These are phyloP conservation scores for Rhynchophorus ferrugineus DNA, from an alignment of 1,140 invertebrate species.

Conservation along the genomic window DNA sequence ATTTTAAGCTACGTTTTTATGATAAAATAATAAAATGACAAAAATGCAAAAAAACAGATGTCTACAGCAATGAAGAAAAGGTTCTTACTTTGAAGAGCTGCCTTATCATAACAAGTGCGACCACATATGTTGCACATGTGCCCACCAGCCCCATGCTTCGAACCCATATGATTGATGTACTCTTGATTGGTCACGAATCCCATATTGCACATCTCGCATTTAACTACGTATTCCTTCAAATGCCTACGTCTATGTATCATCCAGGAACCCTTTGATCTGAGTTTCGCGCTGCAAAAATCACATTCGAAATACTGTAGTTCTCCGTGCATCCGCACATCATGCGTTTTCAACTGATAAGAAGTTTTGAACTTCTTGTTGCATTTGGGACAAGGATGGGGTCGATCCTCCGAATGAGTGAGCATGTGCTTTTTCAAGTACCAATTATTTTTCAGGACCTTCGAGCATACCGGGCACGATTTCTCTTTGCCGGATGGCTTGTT, in stretches of 20 bases:
- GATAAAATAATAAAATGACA: no score
- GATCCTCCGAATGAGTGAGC: conserved; percentile 63
- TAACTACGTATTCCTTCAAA: conserved; percentile 43
- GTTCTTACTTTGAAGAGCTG: conserved; percentile 24
- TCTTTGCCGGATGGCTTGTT: conserved; percentile 3
- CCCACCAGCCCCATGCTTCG: conserved; percentile 27
- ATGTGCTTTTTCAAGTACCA: conserved; percentile 55
- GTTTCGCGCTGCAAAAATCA: conserved; percentile 46
- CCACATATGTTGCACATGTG: conserved; percentile 35
- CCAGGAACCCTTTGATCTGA: conserved; percentile 59
- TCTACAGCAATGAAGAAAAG: no score
- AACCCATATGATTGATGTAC: conserved; percentile 32
- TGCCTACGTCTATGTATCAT: conserved; percentile 57
- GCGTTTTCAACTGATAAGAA: conserved; percentile 34
- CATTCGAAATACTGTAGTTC: conserved; percentile 32
- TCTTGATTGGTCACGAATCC: conserved; percentile 34
- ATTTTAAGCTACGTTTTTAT: no score
- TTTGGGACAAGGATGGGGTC: conserved; percentile 60
- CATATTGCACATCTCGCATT: conserved; percentile 29
- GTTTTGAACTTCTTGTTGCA: conserved; percentile 54
- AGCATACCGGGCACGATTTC: conserved; percentile 2
- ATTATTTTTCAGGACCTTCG: conserved; percentile 7
- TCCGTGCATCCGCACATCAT: conserved; percentile 44
- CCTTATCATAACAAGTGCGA: conserved; percentile 29
- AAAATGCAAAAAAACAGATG: no score